Evolutionary conservation across 2,888 invertebrate species (phyloP).

Genomic region (Endomychus coccineus): DNA sequence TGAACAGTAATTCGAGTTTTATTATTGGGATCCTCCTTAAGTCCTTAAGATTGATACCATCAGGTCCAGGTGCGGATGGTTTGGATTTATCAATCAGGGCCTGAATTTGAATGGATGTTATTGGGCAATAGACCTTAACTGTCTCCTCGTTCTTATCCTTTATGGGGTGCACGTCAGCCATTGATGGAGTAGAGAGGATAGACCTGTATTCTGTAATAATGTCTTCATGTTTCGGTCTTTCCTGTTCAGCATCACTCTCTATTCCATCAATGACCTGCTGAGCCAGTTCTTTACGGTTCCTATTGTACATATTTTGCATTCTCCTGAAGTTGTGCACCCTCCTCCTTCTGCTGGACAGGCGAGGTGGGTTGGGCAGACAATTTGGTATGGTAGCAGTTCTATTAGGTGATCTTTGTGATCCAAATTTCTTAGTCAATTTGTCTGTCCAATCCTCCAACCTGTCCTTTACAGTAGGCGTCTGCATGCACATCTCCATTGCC

Average conservation of each 20-base stretch:
- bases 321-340: background rate
- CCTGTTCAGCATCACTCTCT: background rate
- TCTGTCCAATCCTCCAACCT: too few species aligned
- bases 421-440: too few species aligned
- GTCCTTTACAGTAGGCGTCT: too few species aligned
- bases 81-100: background rate
- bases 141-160: background rate
- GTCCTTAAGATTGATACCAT: constrained; percentile 10
- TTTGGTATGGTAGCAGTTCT: too few species aligned
- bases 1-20: constrained; percentile 9
- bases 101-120: background rate
- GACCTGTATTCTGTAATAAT: background rate
- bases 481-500: too few species aligned
- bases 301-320: background rate
- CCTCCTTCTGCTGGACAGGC: too few species aligned
- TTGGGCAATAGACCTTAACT: background rate
- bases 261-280: background rate
- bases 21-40: constrained; percentile 6
- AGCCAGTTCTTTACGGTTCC: background rate
- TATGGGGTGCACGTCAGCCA: background rate
- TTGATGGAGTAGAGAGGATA: background rate
- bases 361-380: too few species aligned
- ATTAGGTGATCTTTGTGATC: too few species aligned
- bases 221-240: background rate
- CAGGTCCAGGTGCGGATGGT: constrained; percentile 12